Base-by-base conservation (phyloP, 2,888 invertebrate genomes). In the Tachina grossa region DNA sequence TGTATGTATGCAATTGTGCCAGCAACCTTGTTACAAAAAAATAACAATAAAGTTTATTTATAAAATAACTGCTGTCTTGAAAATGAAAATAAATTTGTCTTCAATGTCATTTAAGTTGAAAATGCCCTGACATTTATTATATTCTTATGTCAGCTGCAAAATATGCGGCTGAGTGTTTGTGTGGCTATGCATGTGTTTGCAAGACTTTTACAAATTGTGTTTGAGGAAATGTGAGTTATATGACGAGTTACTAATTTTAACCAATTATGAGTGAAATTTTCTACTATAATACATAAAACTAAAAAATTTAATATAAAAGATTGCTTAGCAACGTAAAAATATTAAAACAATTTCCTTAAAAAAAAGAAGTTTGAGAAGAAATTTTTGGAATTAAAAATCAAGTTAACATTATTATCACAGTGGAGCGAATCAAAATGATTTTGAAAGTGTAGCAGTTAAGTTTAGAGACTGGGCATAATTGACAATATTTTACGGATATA, bases 101-200 rank as follows among this genome's bases (percentile, higher is more conserved):
- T 74, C 72, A 65, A 80, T 49, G 72, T 59, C 72, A 66, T 68
- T 81, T 45, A 53, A 61, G 19, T 68, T 61, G 43, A 63, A 63
- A 63, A 71, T 53, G 43, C 10, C 66, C 51, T 68, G 61, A 55
- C 71, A 72, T 72, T 78, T 77, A 19, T n/a, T 53, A 66, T 47
- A 57, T 43, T 5, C 19, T n/a, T n/a, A 22, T 51, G 39, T 65
- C 47, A 9, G 16, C 2, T 6, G 0, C 5, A 5, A 31, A 31
- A n/a, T 16, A 1, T 49, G 47, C 39, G 8, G 49, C 66, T 63
- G 61, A 16, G 13, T 69, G 9, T 61, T n/a, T n/a, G 45, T 69
- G 16, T 8, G 31, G 8, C 16, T 53, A 2, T 16, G 10, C 2
- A 16, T 22, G 43, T 66, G 66, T 66, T 49, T 31, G 6, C 39